Conservation (phyloP, 2,113 vertebrate species). For the Chamaetylas fuelleborni region DNA sequence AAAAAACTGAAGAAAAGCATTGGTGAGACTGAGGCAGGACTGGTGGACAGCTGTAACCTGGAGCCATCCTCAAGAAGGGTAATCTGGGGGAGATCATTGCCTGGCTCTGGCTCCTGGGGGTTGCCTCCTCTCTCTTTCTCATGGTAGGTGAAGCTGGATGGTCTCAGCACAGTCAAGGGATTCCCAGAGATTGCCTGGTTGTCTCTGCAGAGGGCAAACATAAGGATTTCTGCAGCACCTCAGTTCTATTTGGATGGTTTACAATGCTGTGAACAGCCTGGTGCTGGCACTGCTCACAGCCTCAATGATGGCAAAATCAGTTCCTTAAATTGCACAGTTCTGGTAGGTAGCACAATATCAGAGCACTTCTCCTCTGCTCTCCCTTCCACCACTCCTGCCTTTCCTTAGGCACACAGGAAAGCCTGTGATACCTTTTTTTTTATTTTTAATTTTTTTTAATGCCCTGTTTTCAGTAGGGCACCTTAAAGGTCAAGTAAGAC, state of each 20-base stretch:
- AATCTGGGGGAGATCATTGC: background rate
- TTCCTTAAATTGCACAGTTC: background rate
- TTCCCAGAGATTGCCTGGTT: background rate
- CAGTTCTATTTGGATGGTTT: background rate
- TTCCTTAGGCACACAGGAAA: background rate
- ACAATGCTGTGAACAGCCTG: background rate
- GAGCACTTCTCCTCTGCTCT: background rate
- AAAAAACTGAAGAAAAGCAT: background rate
- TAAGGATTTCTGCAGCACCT: background rate
- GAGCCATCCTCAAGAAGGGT: background rate
- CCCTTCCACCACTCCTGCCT: background rate
- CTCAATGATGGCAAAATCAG: background rate
- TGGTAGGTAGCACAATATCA: background rate
- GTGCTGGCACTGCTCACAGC: background rate
- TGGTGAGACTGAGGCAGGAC: background rate
- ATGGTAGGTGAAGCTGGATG: background rate
- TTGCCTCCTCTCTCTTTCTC: background rate
- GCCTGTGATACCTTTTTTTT: background rate
- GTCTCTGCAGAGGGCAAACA: background rate
- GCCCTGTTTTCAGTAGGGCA: conserved; percentile 55
- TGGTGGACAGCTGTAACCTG: background rate
- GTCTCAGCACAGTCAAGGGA: background rate
- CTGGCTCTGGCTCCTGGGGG: background rate
- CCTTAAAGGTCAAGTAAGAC: conserved; percentile 73
- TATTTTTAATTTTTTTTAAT: conserved; percentile 4